Evolutionary conservation across 2,888 invertebrate genomes (phyloP).

Genomic region (Criorhina ranunculi): DNA sequence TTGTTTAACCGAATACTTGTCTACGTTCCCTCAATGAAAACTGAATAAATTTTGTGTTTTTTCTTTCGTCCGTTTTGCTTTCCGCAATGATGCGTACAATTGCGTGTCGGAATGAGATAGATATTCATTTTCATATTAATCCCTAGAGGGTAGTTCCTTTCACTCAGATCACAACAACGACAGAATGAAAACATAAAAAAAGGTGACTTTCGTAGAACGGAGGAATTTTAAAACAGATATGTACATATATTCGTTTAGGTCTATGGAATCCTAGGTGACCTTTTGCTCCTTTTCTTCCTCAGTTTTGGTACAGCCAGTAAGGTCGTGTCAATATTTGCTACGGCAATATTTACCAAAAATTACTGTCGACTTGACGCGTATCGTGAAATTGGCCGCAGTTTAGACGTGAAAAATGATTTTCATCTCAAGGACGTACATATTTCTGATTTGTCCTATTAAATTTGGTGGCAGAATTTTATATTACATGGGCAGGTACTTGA

Average conservation of each 20-base stretch:
- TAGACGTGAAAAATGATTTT: constrained; percentile 36
- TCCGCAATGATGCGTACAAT: constrained; percentile 63
- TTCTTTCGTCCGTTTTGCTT: constrained; percentile 15
- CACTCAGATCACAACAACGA: constrained; percentile 3
- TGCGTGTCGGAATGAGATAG: constrained; percentile 37
- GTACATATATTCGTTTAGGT: neutral
- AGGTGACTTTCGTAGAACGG: neutral
- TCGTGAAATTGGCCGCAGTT: constrained; percentile 23
- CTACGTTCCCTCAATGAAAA: constrained; percentile 32
- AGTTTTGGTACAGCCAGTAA: neutral
- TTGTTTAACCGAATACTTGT: constrained; percentile 59
- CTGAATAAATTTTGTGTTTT: constrained; percentile 54
- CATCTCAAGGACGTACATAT: constrained; percentile 10
- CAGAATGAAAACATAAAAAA: constrained; percentile 23
- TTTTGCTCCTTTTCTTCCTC: constrained; percentile 2
- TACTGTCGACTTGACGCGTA: constrained; percentile 19
- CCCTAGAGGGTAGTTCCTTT: constrained; percentile 42
- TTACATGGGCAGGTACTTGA: too few relatives aligned
- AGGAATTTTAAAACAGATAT: neutral
- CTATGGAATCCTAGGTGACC: constrained; percentile 2
- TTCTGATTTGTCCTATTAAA: too few relatives aligned
- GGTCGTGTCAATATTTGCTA: constrained; percentile 17
- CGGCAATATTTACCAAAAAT: constrained; percentile 53
- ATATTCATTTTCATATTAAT: constrained; percentile 51
- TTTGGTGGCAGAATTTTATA: too few relatives aligned